Evolutionary conservation across 2,888 invertebrate genomes (phyloP).

Genomic region (Rhamnusium bicolor): DNA sequence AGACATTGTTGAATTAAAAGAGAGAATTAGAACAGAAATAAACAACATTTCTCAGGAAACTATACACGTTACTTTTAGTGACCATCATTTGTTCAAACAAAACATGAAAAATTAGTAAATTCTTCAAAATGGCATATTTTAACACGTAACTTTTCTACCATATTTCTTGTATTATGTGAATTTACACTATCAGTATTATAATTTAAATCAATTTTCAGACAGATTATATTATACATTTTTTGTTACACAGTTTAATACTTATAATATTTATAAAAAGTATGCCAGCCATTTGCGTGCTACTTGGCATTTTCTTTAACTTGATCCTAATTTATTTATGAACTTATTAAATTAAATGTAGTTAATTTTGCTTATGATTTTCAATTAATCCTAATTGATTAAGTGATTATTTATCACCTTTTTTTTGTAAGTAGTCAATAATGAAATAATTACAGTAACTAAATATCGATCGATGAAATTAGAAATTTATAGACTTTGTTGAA

Average conservation of each 20-base stretch:
- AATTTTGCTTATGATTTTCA: conserved; percentile 23
- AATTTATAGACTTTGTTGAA: background rate
- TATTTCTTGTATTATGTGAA: too few relatives aligned
- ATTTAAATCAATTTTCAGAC: background rate
- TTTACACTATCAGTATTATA: too few relatives aligned
- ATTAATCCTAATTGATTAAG: conserved; percentile 15
- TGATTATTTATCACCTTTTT: conserved; percentile 13
- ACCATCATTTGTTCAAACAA: too few relatives aligned
- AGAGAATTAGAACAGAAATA: too few relatives aligned
- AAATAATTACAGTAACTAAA: background rate
- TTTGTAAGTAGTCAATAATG: background rate
- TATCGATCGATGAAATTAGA: background rate
- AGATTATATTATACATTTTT: background rate
- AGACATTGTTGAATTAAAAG: too few relatives aligned
- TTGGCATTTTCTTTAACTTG: conserved; percentile 1
- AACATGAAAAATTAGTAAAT: too few relatives aligned
- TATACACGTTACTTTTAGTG: too few relatives aligned
- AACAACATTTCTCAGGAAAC: too few relatives aligned
- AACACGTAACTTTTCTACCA: too few relatives aligned
- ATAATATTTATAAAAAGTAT: conserved; percentile 43
- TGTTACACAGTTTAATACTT: background rate
- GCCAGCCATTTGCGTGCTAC: conserved; percentile 44
- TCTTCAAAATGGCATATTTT: too few relatives aligned
- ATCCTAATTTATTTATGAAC: background rate
- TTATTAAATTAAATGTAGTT: conserved; percentile 24